Evolutionary conservation across 37 sponge, comb jelly and placozoan species (phyloP).

Genomic region (Aplysina aerophoba): DNA sequence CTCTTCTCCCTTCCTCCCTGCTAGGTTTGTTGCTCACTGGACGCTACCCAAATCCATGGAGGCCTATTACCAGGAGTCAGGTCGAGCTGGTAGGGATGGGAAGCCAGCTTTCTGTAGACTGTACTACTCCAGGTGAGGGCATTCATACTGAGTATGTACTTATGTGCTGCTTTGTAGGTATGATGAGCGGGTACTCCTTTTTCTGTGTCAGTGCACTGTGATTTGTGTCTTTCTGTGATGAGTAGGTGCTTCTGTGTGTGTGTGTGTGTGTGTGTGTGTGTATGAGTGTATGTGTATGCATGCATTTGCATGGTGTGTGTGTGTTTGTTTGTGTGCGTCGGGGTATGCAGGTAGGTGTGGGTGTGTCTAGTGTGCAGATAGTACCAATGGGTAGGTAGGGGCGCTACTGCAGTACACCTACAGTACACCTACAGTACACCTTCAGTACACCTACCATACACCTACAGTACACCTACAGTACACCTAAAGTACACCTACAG

Average conservation of each 20-base stretch:
- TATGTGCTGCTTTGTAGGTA: too few species aligned
- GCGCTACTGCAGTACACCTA: too few species aligned
- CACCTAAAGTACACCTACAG: too few species aligned
- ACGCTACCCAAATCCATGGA: conserved; percentile 94
- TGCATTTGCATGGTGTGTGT: not conserved
- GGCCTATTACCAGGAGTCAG: conserved; percentile 96
- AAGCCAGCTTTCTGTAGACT: conserved; percentile 71
- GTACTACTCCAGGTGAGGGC: conserved; percentile 76
- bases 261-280: not conserved
- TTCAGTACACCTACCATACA: too few species aligned
- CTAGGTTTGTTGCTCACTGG: conserved; percentile 98
- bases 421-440: too few species aligned
- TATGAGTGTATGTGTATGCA: not conserved
- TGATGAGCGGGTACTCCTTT: too few species aligned
- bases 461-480: too few species aligned
- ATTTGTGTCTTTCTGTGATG: too few species aligned
- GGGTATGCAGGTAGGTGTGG: not conserved
- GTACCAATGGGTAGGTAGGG: too few species aligned
- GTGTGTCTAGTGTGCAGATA: too few species aligned
- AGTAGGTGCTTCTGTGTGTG: too few species aligned
- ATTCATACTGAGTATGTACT: not conserved
- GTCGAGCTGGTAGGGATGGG: conserved; percentile 90
- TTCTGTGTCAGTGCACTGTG: too few species aligned
- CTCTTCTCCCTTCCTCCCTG: not conserved
- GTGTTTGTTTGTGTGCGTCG: not conserved